Base-by-base conservation (phyloP, 1,140 invertebrate genomes). In the Cheumatopsyche charites region DNA sequence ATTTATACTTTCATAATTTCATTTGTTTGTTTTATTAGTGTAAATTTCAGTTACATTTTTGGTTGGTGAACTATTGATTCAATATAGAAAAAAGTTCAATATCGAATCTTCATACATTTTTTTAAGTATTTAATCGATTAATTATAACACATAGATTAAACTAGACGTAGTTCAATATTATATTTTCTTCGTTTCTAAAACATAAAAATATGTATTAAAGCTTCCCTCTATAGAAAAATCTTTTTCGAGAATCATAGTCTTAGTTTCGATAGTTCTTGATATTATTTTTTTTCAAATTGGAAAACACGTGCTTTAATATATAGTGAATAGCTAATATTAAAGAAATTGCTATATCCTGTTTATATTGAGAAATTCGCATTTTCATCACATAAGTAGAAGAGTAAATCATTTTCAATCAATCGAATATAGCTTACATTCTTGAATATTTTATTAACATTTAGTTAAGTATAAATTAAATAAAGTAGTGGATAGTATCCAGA, bases 1-100 rank as follows among this genome's bases (percentile, higher is more conserved):
- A 58, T 58, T 58, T 58, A 23, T 58, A 58, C 23, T 58, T 58
- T 58, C 21, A 58, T 58, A 25, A 21, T 58, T 58, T 58, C 23
- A 58, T 58, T 58, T 26, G 17, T 58, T 15, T 36, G 29, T 36
- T 36, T 36, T 36, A 36, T 36, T 36, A 36, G 29, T 36, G 29
- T 36, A 36, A 36, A 36, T 36, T 36, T 36, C 29, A 4, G 29
- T 36, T 47, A 13, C 4, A 6, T 47, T 47, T 47, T 47, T 47
- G 12, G 43, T 47, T 47, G 43, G 15, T 47, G 43, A 47, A n/a
- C 13, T n/a, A n/a, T 47, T 47, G 11, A 12, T 47, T 47, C 12
- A 12, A 47, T 47, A 55, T 55, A 55, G 11, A 15, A 55, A n/a
- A n/a, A 23, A 21, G 21, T 58, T 58, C 12, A 23, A 23, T 55